phyloP scores from a whole-genome alignment of 2,888 invertebrate species.

The Blomia tropicalis region DNA sequence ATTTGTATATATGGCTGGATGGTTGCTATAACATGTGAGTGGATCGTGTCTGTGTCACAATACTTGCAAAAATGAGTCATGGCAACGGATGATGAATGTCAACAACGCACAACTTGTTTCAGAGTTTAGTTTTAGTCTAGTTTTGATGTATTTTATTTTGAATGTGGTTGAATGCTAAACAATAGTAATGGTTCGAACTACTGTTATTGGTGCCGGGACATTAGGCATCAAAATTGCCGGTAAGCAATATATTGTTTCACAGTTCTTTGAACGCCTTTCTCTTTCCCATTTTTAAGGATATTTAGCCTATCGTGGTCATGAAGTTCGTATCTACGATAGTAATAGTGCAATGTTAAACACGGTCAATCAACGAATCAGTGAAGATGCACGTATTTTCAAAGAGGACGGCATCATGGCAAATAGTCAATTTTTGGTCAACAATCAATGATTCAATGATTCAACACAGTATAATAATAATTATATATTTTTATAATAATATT shows the following conservation, averaged over 20 bases:
- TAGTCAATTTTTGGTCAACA: constrained; percentile 36
- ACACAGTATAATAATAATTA: not conserved
- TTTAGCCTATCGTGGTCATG: constrained; percentile 39
- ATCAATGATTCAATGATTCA: too few relatives aligned
- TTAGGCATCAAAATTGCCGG: constrained; percentile 39
- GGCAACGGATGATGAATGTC: too few relatives aligned
- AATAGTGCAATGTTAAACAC: constrained; percentile 34
- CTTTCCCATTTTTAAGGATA: constrained; percentile 36
- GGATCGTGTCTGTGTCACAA: too few relatives aligned
- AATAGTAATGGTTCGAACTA: constrained; percentile 35
- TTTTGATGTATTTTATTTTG: too few relatives aligned
- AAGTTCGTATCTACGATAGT: constrained; percentile 37
- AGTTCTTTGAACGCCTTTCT: too few relatives aligned
- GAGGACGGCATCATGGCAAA: constrained; percentile 36
- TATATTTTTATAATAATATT: constrained; percentile 9
- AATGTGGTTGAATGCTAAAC: not conserved
- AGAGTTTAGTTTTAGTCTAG: too few relatives aligned
- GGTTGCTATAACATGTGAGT: too few relatives aligned
- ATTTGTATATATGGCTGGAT: too few relatives aligned
- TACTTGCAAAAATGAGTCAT: too few relatives aligned
- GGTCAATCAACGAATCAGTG: constrained; percentile 35
- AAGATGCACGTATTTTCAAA: constrained; percentile 35
- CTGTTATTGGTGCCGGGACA: constrained; percentile 38
- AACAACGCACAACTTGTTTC: too few relatives aligned
- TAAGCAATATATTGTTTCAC: constrained; percentile 25